These are phyloP conservation scores for Gonocerus acuteangulatus DNA, from an alignment of 2,888 invertebrate genomes.

Conservation along the genomic window DNA sequence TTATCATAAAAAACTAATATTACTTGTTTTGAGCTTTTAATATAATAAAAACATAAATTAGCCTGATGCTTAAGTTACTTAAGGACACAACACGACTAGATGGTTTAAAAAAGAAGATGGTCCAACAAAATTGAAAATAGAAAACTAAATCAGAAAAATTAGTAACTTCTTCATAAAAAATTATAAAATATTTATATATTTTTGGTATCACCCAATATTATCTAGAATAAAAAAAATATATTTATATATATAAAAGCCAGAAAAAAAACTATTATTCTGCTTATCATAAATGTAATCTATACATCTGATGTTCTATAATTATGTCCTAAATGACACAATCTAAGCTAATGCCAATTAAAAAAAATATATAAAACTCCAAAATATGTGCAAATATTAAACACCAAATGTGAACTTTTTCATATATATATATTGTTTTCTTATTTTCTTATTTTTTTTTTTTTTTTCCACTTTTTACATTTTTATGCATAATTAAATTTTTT, in stretches of 20 bases:
- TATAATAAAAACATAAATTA: too few relatives aligned
- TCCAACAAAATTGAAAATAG: conserved; percentile 11
- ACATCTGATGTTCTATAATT: conserved; percentile 1
- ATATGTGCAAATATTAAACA: conserved; percentile 10
- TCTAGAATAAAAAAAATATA: conserved; percentile 9
- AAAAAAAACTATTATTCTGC: conserved; percentile 1
- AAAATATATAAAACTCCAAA: conserved; percentile 15
- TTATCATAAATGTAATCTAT: conserved; percentile 3
- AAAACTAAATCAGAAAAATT: conserved; percentile 16
- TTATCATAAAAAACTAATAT: too few relatives aligned
- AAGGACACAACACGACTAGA: conserved; percentile 16
- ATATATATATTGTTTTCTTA: too few relatives aligned
- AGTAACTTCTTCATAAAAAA: conserved; percentile 14
- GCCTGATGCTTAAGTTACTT: background rate
- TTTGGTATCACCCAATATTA: conserved; percentile 15
- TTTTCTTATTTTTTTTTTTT: too few relatives aligned
- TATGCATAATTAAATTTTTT: too few relatives aligned
- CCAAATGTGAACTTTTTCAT: conserved; percentile 5
- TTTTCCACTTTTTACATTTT: too few relatives aligned
- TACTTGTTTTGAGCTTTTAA: too few relatives aligned
- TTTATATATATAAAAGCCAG: conserved; percentile 11
- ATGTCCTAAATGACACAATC: conserved; percentile 8
- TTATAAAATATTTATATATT: conserved; percentile 12
- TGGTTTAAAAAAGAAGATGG: conserved; percentile 14
- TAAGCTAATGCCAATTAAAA: conserved; percentile 15